Base-by-base conservation (phyloP, 2,797 vertebrate species). In the Melanotaenia parkinsoni region DNA sequence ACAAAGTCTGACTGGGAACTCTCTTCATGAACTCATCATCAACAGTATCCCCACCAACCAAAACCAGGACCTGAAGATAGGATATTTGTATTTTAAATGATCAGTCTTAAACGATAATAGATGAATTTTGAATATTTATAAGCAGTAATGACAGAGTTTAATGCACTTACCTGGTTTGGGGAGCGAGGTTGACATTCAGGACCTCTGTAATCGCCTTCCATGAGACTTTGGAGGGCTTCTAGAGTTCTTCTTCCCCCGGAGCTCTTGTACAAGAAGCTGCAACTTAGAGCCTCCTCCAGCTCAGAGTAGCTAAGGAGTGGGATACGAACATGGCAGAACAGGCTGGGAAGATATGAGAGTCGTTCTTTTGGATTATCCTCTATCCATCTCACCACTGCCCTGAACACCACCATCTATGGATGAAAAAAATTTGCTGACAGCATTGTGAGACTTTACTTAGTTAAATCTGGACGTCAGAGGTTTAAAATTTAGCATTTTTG, bases 11-110 rank as follows among this genome's bases (percentile, higher is more conserved):
- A 63, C 89, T 94, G 0, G 95, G 94, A 79, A 92, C 87, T 35
- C 93, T 91, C 40, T 82, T 84, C 30, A 91, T 83, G 79, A 95
- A 90, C 63, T 95, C 90, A 1, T 86, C 53, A 0, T 89, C 84
- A 20, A 95, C 84, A 26, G 86, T 91, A 14, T 96, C 95, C 32
- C 95, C 96, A 1, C 95, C 95, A 7, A 95, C 94, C 69, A 95
- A 88, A 45, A 95, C 68, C 64, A 82, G 65, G 7, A 63, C 76
- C 80, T 76, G 35, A 40, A 53, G 30, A 38, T 3, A 38, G 43
- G 20, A 43, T 12, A 24, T 8, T 57, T 33, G 56, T 32, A 64
- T 53, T 20, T 24, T 56, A 30, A 53, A 26, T 3, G 9, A n/a
- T 22, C 47, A 50, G 10, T 22, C 47, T 22, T 8, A 10, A 50